phyloP scores from a whole-genome alignment of 1,140 invertebrate genomes.

The Tetramorium simillimum region DNA sequence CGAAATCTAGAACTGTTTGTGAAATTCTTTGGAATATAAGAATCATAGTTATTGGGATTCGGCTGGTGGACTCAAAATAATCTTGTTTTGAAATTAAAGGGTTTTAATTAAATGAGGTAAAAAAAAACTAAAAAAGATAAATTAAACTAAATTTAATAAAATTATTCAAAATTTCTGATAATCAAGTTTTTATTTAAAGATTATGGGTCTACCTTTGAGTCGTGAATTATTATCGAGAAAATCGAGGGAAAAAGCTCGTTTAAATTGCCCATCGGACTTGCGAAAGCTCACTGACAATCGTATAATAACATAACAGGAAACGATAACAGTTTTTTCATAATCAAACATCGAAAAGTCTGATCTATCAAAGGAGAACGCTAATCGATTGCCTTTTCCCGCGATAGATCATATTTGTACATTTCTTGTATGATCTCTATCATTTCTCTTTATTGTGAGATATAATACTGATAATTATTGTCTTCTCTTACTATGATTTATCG shows the following conservation, averaged over 20 bases:
- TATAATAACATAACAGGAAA: slow-evolving; percentile 69
- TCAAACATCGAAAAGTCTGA: slow-evolving; percentile 78
- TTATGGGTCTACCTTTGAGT: background rate
- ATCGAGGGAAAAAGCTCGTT: slow-evolving; percentile 19
- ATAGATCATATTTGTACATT: slow-evolving; percentile 77
- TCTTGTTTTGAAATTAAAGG: background rate
- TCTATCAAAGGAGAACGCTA: slow-evolving; percentile 72
- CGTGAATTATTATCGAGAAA: background rate
- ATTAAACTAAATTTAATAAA: background rate
- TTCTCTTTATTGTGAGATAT: slow-evolving; percentile 76
- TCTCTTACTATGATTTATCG: slow-evolving; percentile 69
- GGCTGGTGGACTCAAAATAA: background rate
- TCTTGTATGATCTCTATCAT: slow-evolving; percentile 75
- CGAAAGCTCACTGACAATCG: slow-evolving; percentile 79
- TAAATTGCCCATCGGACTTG: slow-evolving; percentile 72
- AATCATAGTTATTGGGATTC: slow-evolving; percentile 18
- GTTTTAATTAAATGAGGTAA: background rate
- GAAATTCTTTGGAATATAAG: background rate
- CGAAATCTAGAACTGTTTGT: background rate
- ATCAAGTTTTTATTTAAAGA: background rate
- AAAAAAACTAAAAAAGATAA: background rate
- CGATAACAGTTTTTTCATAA: slow-evolving; percentile 71
- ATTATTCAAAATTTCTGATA: background rate
- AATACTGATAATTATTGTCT: slow-evolving; percentile 70
- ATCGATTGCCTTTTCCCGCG: slow-evolving; percentile 61